These are phyloP conservation scores for Lasiurus borealis DNA, from an alignment of 2,113 vertebrate species.

Conservation along the genomic window DNA sequence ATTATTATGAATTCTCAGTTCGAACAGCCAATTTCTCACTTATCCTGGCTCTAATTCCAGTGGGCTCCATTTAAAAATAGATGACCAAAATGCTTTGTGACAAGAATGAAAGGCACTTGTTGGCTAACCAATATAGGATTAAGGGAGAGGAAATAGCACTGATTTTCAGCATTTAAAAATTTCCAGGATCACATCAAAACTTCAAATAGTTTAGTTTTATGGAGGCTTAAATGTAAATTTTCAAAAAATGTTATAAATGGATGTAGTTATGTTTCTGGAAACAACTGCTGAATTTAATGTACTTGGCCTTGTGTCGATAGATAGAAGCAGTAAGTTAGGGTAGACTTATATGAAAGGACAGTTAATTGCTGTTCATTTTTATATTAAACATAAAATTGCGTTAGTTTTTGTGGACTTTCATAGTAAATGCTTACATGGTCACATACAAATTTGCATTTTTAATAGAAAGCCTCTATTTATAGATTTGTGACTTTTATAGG, in stretches of 20 bases:
- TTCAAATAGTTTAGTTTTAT: slow-evolving; percentile 30
- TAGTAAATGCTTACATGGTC: background rate
- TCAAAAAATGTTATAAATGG: background rate
- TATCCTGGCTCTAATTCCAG: background rate
- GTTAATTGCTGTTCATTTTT: background rate
- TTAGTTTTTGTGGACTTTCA: background rate
- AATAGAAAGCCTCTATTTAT: slow-evolving; percentile 1
- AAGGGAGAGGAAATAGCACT: slow-evolving; percentile 21
- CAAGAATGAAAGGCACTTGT: background rate
- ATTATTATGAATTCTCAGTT: slow-evolving; percentile 36
- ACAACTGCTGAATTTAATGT: background rate
- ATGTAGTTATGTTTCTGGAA: slow-evolving; percentile 28
- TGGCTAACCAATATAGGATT: background rate
- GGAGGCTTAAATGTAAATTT: slow-evolving; percentile 6
- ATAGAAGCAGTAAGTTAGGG: background rate
- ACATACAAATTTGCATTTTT: background rate
- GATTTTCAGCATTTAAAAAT: background rate
- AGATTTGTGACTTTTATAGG: slow-evolving; percentile 54
- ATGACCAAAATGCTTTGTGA: slow-evolving; percentile 45
- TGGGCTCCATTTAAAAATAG: slow-evolving; percentile 54
- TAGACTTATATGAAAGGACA: slow-evolving; percentile 18
- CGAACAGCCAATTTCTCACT: background rate
- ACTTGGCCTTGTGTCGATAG: background rate
- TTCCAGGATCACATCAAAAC: slow-evolving; percentile 34
- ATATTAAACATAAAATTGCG: background rate